Conservation (phyloP, 2,888 invertebrate genomes). For the Eupithecia centaureata region DNA sequence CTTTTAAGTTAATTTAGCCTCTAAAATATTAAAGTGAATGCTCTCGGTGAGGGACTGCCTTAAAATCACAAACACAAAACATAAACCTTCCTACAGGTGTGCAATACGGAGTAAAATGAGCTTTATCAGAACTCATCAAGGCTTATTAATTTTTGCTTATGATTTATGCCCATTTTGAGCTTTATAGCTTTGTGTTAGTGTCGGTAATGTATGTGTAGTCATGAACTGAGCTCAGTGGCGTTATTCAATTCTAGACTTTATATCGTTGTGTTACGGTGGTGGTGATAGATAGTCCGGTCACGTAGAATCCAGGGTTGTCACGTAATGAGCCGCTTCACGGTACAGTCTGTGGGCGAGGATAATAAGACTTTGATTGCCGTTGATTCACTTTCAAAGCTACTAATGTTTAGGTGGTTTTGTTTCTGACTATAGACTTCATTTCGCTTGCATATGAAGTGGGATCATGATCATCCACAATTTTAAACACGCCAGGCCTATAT, state of each 20-base stretch:
- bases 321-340: slow-evolving; percentile 42
- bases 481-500: too few species aligned
- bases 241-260: slow-evolving; percentile 35
- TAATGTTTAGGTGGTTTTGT: slow-evolving; percentile 31
- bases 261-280: slow-evolving; percentile 27
- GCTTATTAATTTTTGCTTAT: slow-evolving; percentile 28
- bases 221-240: slow-evolving; percentile 20
- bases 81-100: not conserved
- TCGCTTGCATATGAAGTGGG: slow-evolving; percentile 8
- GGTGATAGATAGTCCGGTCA: slow-evolving; percentile 33
- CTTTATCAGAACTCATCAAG: slow-evolving; percentile 26
- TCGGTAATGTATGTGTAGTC: slow-evolving; percentile 13
- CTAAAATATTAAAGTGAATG: too few species aligned
- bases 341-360: slow-evolving; percentile 30
- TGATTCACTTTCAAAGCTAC: slow-evolving; percentile 38
- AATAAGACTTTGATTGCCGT: slow-evolving; percentile 43
- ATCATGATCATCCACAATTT: not conserved
- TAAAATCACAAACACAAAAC: slow-evolving; percentile 14
- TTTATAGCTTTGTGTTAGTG: slow-evolving; percentile 20
- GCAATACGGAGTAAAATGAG: slow-evolving; percentile 19
- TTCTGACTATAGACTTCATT: slow-evolving; percentile 14
- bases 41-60: not conserved
- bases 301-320: slow-evolving; percentile 35
- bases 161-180: slow-evolving; percentile 19
- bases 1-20: too few species aligned